Base-by-base conservation (phyloP, 2,113 vertebrate species). In the Poecilia latipinna region DNA sequence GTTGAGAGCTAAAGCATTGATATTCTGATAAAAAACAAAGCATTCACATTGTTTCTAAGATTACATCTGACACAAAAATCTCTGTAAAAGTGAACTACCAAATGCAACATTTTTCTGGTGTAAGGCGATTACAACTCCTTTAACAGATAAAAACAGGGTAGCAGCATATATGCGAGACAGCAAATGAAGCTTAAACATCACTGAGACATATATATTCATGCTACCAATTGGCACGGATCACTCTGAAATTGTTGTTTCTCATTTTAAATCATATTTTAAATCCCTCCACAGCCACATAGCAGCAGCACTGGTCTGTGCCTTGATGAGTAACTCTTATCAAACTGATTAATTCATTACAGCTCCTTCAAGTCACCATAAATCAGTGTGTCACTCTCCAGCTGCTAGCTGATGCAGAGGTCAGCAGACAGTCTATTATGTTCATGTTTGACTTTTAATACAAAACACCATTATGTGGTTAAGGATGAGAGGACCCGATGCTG, bases 341-440 rank as follows among this genome's bases (percentile, higher is more conserved):
- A 72, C 61, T 90, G 82, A 88, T 88, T 86, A 89, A 88, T 91
- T 79, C 57, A 87, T 89, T 82, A 82, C 76, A 61, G 28, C 67
- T 86, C 62, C 80, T 76, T 77, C 77, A 84, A 86, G 74, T 79
- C 74, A 66, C 79, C 82, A 90, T 92, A 89, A 90, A 90, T 93
- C 89, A 91, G 77, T 72, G 42, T 87, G 91, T 86, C 86, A 83
- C n/a, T 84, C 69, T 83, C 57, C 39, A 73, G 80, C 76, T 78
- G 82, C 70, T 66, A 87, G 70, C 88, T 90, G 83, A 91, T 89
- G 90, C 74, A 75, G 77, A 82, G 76, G 67, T 71, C 79, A 76
- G 71, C 37, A 57, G 67, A 82, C 70, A 68, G 79, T 86, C 75
- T 79, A 82, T 86, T 90, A 85, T 68, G 51, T 76, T 72, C 75